Evolutionary conservation across 2,888 invertebrate species (phyloP), one percentile per base, ranked within the genome.

Genomic region (Lasius platythorax): DNA sequence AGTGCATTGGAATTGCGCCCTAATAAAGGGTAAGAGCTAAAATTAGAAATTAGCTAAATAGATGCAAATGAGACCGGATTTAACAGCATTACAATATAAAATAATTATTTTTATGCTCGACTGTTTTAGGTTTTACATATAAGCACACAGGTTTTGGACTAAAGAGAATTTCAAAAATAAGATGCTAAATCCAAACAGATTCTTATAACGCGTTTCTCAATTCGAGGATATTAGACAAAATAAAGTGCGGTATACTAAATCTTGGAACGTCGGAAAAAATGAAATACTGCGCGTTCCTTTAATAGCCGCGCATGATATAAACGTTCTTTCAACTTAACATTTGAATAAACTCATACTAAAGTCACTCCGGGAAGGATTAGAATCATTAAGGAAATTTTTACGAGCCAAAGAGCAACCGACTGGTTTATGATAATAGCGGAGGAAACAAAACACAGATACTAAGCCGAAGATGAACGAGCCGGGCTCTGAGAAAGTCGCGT

Each of bases 311-410:
- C 3, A 1, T 64, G 15, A 64, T 43, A 40, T 64, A 33, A 30
- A 74, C 15, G 33, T 72, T 4, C n/a, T 11, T 3, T 12, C 53
- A 15, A 46, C 5, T 74, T 33, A 66, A 66, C 23, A 30, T 66
- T 64, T 33, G 15, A 50, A 64, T 46, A 46, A 70, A 76, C 28
- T 53, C 4, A 18, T 18, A 40, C 11, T 70, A 70, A 76, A 76
- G 30, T 50, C 37, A 37, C 33, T 76, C 8, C 37, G 37, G 37
- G 15, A 50, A 53, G 28, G 28, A 72, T 61, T 61, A 58, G 23
- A 23, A 23, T 79, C n/a, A 79, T 74, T 43, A 68, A 15, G 15
- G 23, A 23, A 73, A 79, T 23, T 73, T 67, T 67, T 53, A 68
- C 23, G 23, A 73, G 8, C 15, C 30, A 37, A 23, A 43, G 23